Evolutionary conservation across 2,797 vertebrate genomes (phyloP).

Genomic region (Acipenser ruthenus): DNA sequence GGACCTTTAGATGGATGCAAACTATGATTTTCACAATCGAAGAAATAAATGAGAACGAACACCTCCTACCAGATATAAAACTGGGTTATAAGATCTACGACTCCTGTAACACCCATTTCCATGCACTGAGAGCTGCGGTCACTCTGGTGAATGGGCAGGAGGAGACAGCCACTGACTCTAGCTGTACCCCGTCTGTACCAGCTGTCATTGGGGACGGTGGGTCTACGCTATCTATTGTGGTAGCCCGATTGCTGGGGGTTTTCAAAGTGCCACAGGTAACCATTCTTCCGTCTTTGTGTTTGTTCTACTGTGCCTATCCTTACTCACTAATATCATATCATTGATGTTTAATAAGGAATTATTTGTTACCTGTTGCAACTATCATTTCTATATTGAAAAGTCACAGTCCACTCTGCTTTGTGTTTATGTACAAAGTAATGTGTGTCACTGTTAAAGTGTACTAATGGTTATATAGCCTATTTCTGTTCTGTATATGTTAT

Average conservation of each 20-base stretch:
- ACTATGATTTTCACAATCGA: slow-evolving; percentile 71
- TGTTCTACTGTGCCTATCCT: background rate
- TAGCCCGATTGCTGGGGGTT: slow-evolving; percentile 59
- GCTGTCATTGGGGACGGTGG: slow-evolving; percentile 66
- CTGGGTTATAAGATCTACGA: slow-evolving; percentile 67
- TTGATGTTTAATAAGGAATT: too few species aligned
- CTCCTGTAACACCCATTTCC: slow-evolving; percentile 60
- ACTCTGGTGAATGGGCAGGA: slow-evolving; percentile 46
- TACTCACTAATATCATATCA: slow-evolving; percentile 2
- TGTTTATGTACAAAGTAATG: background rate
- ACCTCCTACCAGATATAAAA: slow-evolving; percentile 55
- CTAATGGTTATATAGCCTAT: background rate
- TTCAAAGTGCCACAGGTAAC: slow-evolving; percentile 61
- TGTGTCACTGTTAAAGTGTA: too few species aligned
- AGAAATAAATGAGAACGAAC: slow-evolving; percentile 56
- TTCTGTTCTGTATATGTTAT: background rate
- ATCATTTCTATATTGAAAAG: too few species aligned
- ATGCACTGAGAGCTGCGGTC: slow-evolving; percentile 53
- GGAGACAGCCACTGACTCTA: background rate
- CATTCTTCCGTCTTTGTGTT: background rate
- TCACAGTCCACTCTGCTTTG: background rate
- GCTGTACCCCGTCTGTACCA: slow-evolving; percentile 43
- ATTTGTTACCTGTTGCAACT: too few species aligned
- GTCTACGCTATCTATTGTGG: slow-evolving; percentile 64
- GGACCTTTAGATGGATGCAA: slow-evolving; percentile 72